A percentile compares a stretch with the other conserved stretches of the same genome.
Evolutionary conservation across 2,113 vertebrate genomes (phyloP).

Genomic region (Psammodynastes pulverulentus): DNA sequence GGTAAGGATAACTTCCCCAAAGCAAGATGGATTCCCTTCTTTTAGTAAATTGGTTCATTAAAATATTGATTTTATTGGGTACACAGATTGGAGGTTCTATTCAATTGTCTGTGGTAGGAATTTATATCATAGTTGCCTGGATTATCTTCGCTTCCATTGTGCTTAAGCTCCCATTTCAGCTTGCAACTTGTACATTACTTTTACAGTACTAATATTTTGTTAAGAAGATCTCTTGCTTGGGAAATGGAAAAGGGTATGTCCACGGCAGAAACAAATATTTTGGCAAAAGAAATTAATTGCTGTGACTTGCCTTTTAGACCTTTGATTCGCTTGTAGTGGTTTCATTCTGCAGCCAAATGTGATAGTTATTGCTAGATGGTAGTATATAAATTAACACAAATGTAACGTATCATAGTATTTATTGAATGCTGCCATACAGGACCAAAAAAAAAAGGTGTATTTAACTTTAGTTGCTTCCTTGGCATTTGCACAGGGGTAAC

Average conservation of each 20-base stretch:
- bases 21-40: constrained; percentile 49
- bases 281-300: not conserved
- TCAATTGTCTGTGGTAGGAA: constrained; percentile 43
- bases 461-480: not conserved
- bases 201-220: not conserved
- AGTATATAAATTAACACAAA: not conserved
- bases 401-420: not conserved
- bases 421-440: not conserved
- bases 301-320: not conserved
- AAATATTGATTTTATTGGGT: constrained; percentile 43
- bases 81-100: constrained; percentile 33
- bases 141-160: constrained; percentile 34
- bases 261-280: not conserved
- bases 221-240: not conserved
- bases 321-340: not conserved
- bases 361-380: not conserved
- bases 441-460: not conserved
- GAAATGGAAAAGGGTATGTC: not conserved
- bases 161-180: constrained; percentile 36
- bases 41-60: constrained; percentile 59
- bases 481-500: not conserved
- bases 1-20: constrained; percentile 17
- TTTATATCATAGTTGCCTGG: constrained; percentile 49
- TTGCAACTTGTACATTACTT: constrained; percentile 1
- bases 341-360: not conserved